These are phyloP conservation scores for Buteo buteo DNA, from an alignment of 2,113 vertebrate species.

Conservation along the genomic window DNA sequence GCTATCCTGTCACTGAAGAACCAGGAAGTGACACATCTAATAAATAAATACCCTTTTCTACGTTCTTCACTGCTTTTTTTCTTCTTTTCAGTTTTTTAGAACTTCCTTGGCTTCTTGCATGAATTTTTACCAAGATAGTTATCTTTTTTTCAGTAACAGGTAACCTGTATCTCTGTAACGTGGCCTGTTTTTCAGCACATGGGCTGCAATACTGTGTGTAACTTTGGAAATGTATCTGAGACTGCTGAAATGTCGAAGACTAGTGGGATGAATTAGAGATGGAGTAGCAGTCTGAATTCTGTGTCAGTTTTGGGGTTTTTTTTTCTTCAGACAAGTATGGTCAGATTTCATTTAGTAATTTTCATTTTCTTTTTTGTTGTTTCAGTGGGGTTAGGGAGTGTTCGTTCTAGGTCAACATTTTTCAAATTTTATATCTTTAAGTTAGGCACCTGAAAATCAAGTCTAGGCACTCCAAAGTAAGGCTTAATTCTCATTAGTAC, in stretches of 20 bases:
- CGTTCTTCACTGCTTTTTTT: neutral
- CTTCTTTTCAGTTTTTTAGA: neutral
- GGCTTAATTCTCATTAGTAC: neutral
- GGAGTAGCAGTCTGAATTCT: neutral
- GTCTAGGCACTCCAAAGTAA: neutral
- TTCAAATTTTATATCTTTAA: neutral
- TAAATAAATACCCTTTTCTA: too few species aligned
- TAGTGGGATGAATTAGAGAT: neutral
- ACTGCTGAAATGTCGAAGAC: neutral
- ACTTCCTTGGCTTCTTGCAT: neutral
- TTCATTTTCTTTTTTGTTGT: neutral
- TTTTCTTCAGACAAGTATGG: neutral
- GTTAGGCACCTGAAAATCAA: neutral
- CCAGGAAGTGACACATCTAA: neutral
- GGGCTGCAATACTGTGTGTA: neutral
- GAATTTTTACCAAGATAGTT: neutral
- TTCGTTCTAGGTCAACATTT: neutral
- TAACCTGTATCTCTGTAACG: neutral
- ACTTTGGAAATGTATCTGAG: neutral
- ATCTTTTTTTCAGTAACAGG: neutral
- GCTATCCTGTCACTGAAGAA: neutral
- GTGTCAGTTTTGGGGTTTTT: neutral
- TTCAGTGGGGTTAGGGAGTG: rapidly evolving
- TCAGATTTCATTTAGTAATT: neutral
- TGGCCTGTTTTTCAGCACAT: neutral